Conservation (phyloP, 2,797 vertebrate species). For the Pogonophryne albipinna region DNA sequence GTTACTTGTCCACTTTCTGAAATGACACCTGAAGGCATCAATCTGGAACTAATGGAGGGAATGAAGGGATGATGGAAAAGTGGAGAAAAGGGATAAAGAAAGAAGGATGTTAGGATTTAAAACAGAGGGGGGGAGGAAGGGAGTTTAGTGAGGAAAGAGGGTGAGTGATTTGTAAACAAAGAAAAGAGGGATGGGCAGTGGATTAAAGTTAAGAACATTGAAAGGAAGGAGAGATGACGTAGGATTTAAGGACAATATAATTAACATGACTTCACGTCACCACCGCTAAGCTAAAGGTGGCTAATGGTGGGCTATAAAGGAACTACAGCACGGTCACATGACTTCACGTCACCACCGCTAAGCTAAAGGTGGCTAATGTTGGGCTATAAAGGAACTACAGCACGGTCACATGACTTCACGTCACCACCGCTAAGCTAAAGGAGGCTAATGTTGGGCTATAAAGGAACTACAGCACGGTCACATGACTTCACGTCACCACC, state of each 20-base stretch:
- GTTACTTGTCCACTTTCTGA: slow-evolving; percentile 50
- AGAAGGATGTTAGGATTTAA: neutral
- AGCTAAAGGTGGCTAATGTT: too few relatives aligned
- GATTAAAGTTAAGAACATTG: neutral
- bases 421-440: too few relatives aligned
- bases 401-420: too few relatives aligned
- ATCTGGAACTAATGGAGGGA: slow-evolving; percentile 45
- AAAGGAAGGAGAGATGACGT: neutral
- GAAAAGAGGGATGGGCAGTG: neutral
- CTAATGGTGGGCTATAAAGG: too few relatives aligned
- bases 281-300: too few relatives aligned
- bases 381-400: too few relatives aligned
- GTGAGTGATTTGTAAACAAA: neutral
- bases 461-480: too few relatives aligned
- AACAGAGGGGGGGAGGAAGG: neutral
- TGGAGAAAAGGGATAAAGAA: neutral
- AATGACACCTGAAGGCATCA: slow-evolving; percentile 55
- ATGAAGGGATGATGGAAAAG: slow-evolving; percentile 21
- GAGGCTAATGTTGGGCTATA: too few relatives aligned
- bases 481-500: too few relatives aligned
- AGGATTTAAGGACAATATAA: neutral
- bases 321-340: too few relatives aligned
- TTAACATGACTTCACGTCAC: too few relatives aligned
- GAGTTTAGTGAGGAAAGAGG: neutral
- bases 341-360: too few relatives aligned